Conservation (phyloP, 2,888 invertebrate species). For the Apodemia duryi region DNA sequence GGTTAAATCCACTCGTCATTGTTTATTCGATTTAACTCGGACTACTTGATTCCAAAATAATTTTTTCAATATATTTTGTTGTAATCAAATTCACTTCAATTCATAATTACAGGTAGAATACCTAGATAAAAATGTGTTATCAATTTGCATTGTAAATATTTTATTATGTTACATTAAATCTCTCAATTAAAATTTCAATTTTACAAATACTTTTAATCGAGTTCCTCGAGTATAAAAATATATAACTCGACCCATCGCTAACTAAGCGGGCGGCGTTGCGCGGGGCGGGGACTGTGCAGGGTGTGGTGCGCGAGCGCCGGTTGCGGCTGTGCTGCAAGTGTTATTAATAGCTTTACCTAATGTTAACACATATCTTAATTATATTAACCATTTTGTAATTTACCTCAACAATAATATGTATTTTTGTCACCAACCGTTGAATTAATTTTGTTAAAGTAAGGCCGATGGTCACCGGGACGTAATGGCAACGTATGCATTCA, state of each 20-base stretch:
- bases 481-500: too few relatives aligned
- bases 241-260: constrained; percentile 10
- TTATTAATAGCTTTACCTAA: constrained; percentile 33
- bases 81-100: not conserved
- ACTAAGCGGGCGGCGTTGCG: constrained; percentile 64
- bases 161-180: not conserved
- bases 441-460: not conserved
- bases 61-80: not conserved
- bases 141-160: not conserved
- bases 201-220: not conserved
- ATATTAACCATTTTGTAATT: not conserved
- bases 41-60: too few relatives aligned
- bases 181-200: not conserved
- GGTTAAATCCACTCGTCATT: not conserved
- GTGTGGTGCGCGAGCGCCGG: constrained; percentile 40
- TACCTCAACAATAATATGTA: not conserved
- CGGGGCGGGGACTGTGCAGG: constrained; percentile 44
- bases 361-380: constrained; percentile 10
- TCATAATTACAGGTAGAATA: not conserved
- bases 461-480: too few relatives aligned
- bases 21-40: not conserved
- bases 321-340: constrained; percentile 35
- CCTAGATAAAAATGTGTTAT: not conserved
- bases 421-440: not conserved
- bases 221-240: constrained; percentile 1